A percentile compares a stretch with the other conserved stretches of the same genome.
These are phyloP conservation scores for Barypeithes pellucidus DNA, from an alignment of 2,888 invertebrate genomes.

Conservation along the genomic window DNA sequence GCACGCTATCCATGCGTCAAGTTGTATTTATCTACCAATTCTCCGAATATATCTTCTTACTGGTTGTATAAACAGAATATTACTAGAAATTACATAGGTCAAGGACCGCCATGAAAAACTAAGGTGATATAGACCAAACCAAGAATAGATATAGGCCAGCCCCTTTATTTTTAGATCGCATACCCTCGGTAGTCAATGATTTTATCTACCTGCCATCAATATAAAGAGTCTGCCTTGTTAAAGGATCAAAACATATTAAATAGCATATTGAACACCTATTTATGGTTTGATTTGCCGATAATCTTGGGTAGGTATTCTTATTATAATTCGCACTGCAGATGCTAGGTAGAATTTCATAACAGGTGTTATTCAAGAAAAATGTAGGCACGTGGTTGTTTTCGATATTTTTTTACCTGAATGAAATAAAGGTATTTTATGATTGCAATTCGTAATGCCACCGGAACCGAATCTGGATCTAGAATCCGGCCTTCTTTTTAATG, in stretches of 20 bases:
- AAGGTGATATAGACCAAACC: too few relatives aligned
- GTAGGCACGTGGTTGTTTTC: not conserved
- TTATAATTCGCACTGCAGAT: not conserved
- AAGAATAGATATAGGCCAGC: not conserved
- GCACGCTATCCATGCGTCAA: too few relatives aligned
- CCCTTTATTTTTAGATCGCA: not conserved
- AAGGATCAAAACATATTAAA: conserved; percentile 9
- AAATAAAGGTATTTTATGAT: not conserved
- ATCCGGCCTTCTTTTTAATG: too few relatives aligned
- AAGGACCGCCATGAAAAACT: too few relatives aligned
- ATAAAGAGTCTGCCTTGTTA: not conserved
- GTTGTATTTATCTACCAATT: too few relatives aligned
- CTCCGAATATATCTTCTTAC: too few relatives aligned
- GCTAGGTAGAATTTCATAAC: conserved; percentile 3
- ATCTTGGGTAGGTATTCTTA: conserved; percentile 16
- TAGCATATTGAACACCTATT: conserved; percentile 24
- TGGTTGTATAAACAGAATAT: too few relatives aligned
- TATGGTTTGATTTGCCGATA: conserved; percentile 14
- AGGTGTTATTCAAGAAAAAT: conserved; percentile 11
- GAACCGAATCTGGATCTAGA: too few relatives aligned
- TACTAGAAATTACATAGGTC: too few relatives aligned
- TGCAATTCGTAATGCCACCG: too few relatives aligned
- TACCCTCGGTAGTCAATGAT: not conserved
- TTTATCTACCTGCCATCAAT: conserved; percentile 18
- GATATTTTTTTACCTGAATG: not conserved